phyloP scores from a whole-genome alignment of 2,797 vertebrate genomes.

The Sebastes matsubarae region DNA sequence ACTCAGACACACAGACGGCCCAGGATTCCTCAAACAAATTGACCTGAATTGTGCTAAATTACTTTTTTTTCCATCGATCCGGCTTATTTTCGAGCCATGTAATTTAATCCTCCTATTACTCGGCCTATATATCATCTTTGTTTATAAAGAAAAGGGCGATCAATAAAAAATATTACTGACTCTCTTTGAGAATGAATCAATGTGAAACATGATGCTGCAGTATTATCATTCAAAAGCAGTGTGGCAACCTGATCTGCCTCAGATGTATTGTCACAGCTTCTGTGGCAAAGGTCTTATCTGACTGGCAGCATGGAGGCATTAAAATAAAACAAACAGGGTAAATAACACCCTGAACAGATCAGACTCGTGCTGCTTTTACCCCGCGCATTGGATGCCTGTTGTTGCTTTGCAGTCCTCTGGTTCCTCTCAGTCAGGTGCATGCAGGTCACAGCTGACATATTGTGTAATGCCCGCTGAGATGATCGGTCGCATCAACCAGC shows the following conservation, averaged over 20 bases:
- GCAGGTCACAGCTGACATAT: conserved; percentile 59
- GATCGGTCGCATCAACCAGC: conserved; percentile 44
- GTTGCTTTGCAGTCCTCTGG: conserved; percentile 24
- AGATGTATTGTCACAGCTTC: conserved; percentile 41
- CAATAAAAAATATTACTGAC: conserved; percentile 65
- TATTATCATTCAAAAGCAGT: conserved; percentile 63
- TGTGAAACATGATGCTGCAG: conserved; percentile 57
- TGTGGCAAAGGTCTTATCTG: conserved; percentile 53
- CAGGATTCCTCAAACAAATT: conserved; percentile 59
- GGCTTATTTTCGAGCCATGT: conserved; percentile 63
- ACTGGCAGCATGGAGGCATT: conserved; percentile 35
- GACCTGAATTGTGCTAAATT: conserved; percentile 67
- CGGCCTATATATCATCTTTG: conserved; percentile 72
- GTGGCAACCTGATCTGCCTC: conserved; percentile 49
- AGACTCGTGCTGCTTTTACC: conserved; percentile 5
- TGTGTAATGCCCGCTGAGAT: conserved; percentile 39
- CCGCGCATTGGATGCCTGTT: background rate
- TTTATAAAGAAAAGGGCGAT: conserved; percentile 68
- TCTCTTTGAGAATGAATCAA: conserved; percentile 65
- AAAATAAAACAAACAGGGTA: conserved; percentile 46
- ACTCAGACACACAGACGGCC: conserved; percentile 28
- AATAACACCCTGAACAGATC: conserved; percentile 30
- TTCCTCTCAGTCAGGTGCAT: conserved; percentile 18
- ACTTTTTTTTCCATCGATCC: conserved; percentile 64
- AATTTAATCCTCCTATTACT: conserved; percentile 69